Evolutionary conservation across 1,140 invertebrate genomes (phyloP).

Genomic region (Drosophila eugracilis): DNA sequence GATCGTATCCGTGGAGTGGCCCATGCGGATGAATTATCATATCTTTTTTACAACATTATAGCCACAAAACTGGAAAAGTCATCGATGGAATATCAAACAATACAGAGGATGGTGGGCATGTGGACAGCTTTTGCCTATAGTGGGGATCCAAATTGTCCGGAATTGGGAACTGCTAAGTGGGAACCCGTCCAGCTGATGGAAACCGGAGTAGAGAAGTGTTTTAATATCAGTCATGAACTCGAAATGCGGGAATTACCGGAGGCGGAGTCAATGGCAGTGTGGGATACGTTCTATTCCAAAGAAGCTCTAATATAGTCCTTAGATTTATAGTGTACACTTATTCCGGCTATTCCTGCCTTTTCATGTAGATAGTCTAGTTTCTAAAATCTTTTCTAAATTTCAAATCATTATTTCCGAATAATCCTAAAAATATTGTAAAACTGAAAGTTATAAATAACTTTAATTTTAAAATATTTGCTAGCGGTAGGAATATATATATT

Average conservation of each 20-base stretch:
- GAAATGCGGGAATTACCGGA: conserved; percentile 80
- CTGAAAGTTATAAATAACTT: too few species aligned
- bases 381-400: too few species aligned
- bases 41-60: conserved; percentile 86
- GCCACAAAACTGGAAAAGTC: conserved; percentile 46
- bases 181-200: conserved; percentile 22
- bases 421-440: too few species aligned
- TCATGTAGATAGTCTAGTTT: too few species aligned
- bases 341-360: too few species aligned
- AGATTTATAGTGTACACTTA: not conserved
- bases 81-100: conserved; percentile 71
- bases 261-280: conserved; percentile 71
- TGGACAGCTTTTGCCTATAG: conserved; percentile 84
- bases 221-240: conserved; percentile 82
- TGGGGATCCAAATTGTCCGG: conserved; percentile 73
- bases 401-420: too few species aligned
- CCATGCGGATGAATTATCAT: conserved; percentile 88
- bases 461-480: too few species aligned
- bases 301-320: conserved; percentile 36
- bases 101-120: conserved; percentile 80
- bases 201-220: conserved; percentile 54
- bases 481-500: too few species aligned
- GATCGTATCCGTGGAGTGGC: conserved; percentile 75
- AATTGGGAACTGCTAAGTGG: conserved; percentile 44
- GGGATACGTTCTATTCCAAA: conserved; percentile 75